Base-by-base conservation (phyloP, 2,888 invertebrate species). In the Spatulosminthurus flaviceps region DNA sequence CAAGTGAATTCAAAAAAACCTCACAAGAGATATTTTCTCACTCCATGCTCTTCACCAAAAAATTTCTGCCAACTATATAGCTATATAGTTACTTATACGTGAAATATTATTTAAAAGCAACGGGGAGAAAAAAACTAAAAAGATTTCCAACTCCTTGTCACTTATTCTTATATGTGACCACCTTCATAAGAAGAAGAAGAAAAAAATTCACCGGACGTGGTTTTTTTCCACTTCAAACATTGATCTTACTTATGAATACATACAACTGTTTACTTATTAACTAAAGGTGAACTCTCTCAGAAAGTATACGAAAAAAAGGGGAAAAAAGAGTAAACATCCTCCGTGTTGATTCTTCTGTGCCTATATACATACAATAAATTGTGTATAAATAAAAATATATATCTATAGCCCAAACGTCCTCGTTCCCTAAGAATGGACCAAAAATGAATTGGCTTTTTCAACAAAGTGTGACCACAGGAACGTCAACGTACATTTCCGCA, bases 371-470 rank as follows among this genome's bases (percentile, higher is more conserved):
- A 2, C n/a, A 4, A 51, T n/a, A 9, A 19, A 16, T 51, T 19
- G n/a, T 51, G 1, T 34, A 34, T 34, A 51, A 11, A 41, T 41
- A 41, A 13, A 13, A 41, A 13, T 41, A 13, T 16, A n/a, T 51
- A 51, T n/a, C 5, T 16, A 51, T 51, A 51, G n/a, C n/a, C n/a
- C 51, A 19, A 16, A 51, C 51, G n/a, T 51, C 51, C 19, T 51
- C 51, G 51, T 24, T 9, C 41, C 69, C 77, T 64, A 34, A 83
- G 77, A 83, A 83, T 83, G 83, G 81, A 83, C 79, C 74, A 77
- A 83, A 82, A 82, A 83, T 83, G 83, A 83, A 76, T 80, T 79
- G 77, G 77, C 34, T 77, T 72, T 76, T 77, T 51, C 80, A 83
- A 73, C 71, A 77, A 61, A 64, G 75, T 75, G 75, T 74, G 61